These are phyloP conservation scores for Dyspetes luteomarginatus DNA, from an alignment of 2,888 invertebrate species.

Conservation along the genomic window DNA sequence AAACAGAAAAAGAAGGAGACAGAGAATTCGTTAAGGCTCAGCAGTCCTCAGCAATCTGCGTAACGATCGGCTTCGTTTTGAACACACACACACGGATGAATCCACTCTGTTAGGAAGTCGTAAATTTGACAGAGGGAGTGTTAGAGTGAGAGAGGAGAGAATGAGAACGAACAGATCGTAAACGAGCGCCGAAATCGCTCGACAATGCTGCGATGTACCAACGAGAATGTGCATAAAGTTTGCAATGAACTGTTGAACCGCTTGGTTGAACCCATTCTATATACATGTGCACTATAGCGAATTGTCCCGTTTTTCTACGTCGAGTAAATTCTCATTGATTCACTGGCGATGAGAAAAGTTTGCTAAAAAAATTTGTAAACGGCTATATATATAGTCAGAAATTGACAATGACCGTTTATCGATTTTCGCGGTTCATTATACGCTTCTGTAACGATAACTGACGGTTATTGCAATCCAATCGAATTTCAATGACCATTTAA, in stretches of 20 bases:
- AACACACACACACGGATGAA: slow-evolving; percentile 31
- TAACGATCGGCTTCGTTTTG: slow-evolving; percentile 40
- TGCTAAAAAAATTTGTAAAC: no score
- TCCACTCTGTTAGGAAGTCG: slow-evolving; percentile 53
- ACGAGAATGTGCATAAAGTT: slow-evolving; percentile 32
- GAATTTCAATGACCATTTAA: no score
- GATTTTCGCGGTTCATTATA: no score
- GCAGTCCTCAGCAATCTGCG: slow-evolving; percentile 44
- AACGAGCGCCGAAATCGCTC: slow-evolving; percentile 52
- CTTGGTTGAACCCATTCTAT: slow-evolving; percentile 18
- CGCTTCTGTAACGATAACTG: no score
- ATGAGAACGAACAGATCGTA: slow-evolving; percentile 18
- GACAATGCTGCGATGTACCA: slow-evolving; percentile 12
- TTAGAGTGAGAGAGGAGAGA: not conserved
- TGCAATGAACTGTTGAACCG: slow-evolving; percentile 20
- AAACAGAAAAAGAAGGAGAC: slow-evolving; percentile 7
- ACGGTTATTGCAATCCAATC: no score
- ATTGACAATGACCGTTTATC: no score
- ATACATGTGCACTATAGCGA: not conserved
- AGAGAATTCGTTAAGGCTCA: slow-evolving; percentile 52
- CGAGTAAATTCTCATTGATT: not conserved
- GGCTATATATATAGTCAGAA: not conserved
- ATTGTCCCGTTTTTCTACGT: not conserved
- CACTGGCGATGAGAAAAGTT: no score
- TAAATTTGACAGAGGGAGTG: slow-evolving; percentile 30